Evolutionary conservation across 2,888 invertebrate genomes (phyloP).

Genomic region (Lissocephala sabroskyi): DNA sequence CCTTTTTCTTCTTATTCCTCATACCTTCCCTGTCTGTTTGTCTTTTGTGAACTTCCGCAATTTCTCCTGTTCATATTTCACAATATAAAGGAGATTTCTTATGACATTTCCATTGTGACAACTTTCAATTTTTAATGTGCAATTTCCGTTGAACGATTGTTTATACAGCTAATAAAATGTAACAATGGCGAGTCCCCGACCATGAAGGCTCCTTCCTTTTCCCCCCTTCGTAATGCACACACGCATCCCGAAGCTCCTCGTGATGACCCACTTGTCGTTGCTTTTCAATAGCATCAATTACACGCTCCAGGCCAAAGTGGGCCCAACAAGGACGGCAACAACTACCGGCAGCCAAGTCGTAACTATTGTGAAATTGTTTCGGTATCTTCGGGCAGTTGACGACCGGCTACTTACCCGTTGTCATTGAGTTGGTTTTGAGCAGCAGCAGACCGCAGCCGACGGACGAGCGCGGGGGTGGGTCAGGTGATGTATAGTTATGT

Average conservation of each 20-base stretch:
- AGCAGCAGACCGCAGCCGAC: background rate
- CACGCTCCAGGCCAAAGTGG: background rate
- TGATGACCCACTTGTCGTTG: background rate
- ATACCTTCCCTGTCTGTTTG: too few relatives aligned
- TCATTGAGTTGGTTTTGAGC: background rate
- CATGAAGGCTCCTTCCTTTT: too few relatives aligned
- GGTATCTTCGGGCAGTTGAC: constrained; percentile 8
- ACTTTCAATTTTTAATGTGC: background rate
- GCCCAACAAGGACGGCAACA: too few relatives aligned
- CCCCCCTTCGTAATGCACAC: too few relatives aligned
- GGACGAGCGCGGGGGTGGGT: background rate
- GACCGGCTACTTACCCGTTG: too few relatives aligned
- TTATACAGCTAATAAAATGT: background rate
- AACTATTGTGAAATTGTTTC: constrained; percentile 20
- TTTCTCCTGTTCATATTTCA: too few relatives aligned
- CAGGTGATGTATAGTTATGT: constrained; percentile 24
- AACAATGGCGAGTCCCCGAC: too few relatives aligned
- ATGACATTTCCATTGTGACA: too few relatives aligned
- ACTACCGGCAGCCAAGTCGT: too few relatives aligned
- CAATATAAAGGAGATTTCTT: too few relatives aligned
- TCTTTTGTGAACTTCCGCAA: too few relatives aligned
- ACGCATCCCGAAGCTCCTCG: background rate
- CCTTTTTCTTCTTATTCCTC: too few relatives aligned
- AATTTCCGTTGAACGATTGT: background rate
- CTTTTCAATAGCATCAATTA: background rate